Conservation (phyloP, 2,113 vertebrate species). For the Anolis carolinensis region DNA sequence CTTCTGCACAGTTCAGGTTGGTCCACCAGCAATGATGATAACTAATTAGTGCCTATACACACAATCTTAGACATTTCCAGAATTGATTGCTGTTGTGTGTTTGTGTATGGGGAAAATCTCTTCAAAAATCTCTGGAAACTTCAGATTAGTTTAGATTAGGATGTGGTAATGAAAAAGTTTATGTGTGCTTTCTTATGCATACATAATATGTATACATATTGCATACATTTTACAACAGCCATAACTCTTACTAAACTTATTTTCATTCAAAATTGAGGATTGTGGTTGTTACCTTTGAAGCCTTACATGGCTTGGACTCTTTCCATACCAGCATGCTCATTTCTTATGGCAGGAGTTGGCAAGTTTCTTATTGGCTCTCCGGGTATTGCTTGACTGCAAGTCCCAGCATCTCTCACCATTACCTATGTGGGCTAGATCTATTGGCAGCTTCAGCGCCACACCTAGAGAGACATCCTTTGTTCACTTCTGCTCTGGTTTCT, state of each 20-base stretch:
- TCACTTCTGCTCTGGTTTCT: not conserved
- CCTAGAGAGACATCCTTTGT: too few species aligned
- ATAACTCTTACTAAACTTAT: not conserved
- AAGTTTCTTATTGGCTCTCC: too few species aligned
- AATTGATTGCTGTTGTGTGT: not conserved
- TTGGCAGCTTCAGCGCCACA: too few species aligned
- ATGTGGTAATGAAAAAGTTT: not conserved
- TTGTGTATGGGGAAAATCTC: too few species aligned
- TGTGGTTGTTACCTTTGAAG: not conserved
- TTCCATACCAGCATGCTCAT: not conserved
- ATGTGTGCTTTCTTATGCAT: not conserved
- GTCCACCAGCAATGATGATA: not conserved
- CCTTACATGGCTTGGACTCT: not conserved
- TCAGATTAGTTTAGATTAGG: not conserved
- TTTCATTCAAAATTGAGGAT: not conserved
- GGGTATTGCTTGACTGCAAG: too few species aligned
- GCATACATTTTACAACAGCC: not conserved
- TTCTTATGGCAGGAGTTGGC: too few species aligned
- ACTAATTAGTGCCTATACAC: not conserved
- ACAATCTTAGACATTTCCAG: not conserved
- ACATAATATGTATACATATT: not conserved
- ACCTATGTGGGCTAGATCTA: too few species aligned
- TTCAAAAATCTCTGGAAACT: not conserved
- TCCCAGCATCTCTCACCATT: too few species aligned
- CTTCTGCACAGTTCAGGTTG: not conserved